Evolutionary conservation across 1,140 invertebrate species (phyloP), one percentile per base, ranked within the genome.

Genomic region (Heliconius himera): DNA sequence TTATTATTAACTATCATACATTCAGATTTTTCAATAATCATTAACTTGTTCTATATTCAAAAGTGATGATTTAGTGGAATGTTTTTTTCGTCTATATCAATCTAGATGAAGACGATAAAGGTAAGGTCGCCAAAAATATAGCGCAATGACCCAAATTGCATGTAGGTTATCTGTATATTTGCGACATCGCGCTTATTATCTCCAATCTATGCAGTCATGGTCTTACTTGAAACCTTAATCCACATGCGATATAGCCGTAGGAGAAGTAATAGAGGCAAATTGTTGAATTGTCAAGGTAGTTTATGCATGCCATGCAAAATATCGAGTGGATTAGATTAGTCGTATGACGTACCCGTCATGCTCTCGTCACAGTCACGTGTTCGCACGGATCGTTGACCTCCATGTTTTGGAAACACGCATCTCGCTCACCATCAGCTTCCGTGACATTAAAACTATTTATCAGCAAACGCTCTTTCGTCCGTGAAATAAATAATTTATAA

Each of bases 311-410:
- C 26, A 66, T 66, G 60, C 60, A 29, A 75, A 70, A 77, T 79
- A 71, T 75, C 75, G 80, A 76, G 77, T 78, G 86, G 85, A 91
- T 88, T 86, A 88, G 85, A 89, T 87, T 86, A 87, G 83, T 80
- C 83, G 80, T 81, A 89, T 88, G 88, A 87, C 84, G 85, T 84
- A 78, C 54, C 66, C 74, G 66, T 77, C 80, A 78, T 78, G 80
- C 81, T 86, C 81, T 85, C 92, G 92, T 90, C 92, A 91, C 83
- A 81, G 85, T 94, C 92, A 94, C 91, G 91, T 91, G 92, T 84
- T 86, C 78, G 81, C 83, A 60, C 79, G 86, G 91, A 87, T 85
- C 91, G 82, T 89, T 92, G 92, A 93, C 91, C 91, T 86, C 79
- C 73, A 82, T 94, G 91, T 94, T 94, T 94, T 91, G 90, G 91